Conservation (phyloP, 2,888 invertebrate species). For the Drosophila hamatofila region DNA sequence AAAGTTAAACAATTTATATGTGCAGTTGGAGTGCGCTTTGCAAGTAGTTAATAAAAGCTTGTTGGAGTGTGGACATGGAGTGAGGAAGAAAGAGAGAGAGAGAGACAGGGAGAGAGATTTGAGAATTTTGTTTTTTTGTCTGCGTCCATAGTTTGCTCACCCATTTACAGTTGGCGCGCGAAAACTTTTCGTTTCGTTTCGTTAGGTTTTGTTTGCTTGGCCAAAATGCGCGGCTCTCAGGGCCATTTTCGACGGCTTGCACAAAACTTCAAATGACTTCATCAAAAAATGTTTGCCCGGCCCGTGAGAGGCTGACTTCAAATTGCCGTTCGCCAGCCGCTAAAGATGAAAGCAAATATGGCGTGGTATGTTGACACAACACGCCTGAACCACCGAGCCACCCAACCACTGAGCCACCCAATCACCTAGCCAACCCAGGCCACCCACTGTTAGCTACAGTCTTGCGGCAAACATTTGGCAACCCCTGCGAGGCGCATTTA, state of each 20-base stretch:
- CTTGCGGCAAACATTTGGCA: constrained; percentile 6
- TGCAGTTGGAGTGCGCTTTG: background rate
- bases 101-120: constrained; percentile 1
- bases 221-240: constrained; percentile 31
- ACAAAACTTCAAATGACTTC: constrained; percentile 70
- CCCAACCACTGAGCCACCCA: background rate
- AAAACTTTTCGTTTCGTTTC: constrained; percentile 52
- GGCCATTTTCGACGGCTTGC: constrained; percentile 58
- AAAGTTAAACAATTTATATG: constrained; percentile 8
- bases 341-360: constrained; percentile 65
- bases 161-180: constrained; percentile 61
- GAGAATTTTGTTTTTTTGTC: constrained; percentile 4
- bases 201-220: constrained; percentile 37
- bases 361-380: constrained; percentile 49
- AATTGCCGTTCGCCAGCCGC: constrained; percentile 56
- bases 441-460: background rate
- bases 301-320: constrained; percentile 38
- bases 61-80: background rate
- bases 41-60: constrained; percentile 24
- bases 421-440: background rate
- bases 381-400: constrained; percentile 8
- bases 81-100: background rate
- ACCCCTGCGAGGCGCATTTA: constrained; percentile 14
- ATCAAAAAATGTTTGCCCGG: constrained; percentile 54
- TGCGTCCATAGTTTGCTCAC: constrained; percentile 49